These are phyloP conservation scores for Phylloscopus whistleri DNA, from an alignment of 2,113 vertebrate genomes.

Conservation along the genomic window DNA sequence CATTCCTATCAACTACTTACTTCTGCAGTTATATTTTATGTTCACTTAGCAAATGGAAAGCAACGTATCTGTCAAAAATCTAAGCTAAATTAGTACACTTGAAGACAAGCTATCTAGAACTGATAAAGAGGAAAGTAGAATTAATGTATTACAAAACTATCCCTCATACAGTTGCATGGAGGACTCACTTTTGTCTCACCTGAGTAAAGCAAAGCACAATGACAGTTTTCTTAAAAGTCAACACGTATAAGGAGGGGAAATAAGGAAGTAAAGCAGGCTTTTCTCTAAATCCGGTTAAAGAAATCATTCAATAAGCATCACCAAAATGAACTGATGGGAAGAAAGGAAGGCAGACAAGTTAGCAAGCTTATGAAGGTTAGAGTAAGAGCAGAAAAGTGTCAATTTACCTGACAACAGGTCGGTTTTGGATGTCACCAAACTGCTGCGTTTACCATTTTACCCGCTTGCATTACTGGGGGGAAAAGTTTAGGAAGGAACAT, in stretches of 20 bases:
- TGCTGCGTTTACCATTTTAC: slow-evolving; percentile 74
- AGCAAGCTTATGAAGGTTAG: neutral
- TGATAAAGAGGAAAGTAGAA: neutral
- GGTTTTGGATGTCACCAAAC: slow-evolving; percentile 73
- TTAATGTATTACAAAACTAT: neutral
- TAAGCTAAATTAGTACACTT: slow-evolving; percentile 54
- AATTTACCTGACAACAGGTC: slow-evolving; percentile 78
- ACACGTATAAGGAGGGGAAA: neutral
- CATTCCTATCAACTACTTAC: slow-evolving; percentile 58
- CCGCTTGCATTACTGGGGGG: slow-evolving; percentile 78
- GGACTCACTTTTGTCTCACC: neutral
- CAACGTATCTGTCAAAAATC: slow-evolving; percentile 60
- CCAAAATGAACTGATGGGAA: slow-evolving; percentile 35
- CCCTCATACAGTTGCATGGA: neutral
- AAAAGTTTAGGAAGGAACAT: slow-evolving; percentile 81
- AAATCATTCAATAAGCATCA: neutral
- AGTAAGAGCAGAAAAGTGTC: slow-evolving; percentile 62
- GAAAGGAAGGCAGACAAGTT: slow-evolving; percentile 45
- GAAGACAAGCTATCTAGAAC: slow-evolving; percentile 42
- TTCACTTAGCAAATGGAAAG: slow-evolving; percentile 60
- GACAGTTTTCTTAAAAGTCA: slow-evolving; percentile 4
- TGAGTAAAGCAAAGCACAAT: neutral
- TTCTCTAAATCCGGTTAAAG: neutral
- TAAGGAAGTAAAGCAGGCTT: neutral
- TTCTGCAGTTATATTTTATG: slow-evolving; percentile 61